These are phyloP conservation scores for Cremastinae sp. DNA, from an alignment of 2,888 invertebrate genomes.

Conservation along the genomic window DNA sequence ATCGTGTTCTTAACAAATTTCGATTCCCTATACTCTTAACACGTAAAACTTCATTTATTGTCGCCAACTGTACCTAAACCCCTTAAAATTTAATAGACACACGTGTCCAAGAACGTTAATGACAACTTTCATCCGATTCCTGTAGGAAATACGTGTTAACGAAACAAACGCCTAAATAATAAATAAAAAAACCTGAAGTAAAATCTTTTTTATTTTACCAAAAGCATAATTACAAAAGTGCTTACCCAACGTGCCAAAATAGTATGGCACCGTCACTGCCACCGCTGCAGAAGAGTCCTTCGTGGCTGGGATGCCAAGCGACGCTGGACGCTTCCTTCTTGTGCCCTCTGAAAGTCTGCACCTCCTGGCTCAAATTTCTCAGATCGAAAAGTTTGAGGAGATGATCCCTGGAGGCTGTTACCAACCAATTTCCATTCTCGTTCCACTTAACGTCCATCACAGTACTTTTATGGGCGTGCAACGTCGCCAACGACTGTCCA, in stretches of 20 bases:
- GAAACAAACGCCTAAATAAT: too few relatives aligned
- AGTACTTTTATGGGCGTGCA: constrained; percentile 99
- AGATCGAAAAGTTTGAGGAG: constrained; percentile 98
- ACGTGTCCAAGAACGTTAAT: too few relatives aligned
- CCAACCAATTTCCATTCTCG: constrained; percentile 99
- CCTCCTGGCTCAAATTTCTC: constrained; percentile 95
- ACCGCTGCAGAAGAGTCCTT: constrained; percentile 97
- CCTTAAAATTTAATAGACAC: too few relatives aligned
- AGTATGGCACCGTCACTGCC: constrained; percentile 99
- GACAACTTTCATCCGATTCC: too few relatives aligned
- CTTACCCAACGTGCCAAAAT: constrained; percentile 98
- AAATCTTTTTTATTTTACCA: constrained; percentile 1
- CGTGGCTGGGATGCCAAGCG: constrained; percentile 99
- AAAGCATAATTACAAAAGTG: constrained; percentile 34
- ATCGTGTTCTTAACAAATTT: too few relatives aligned
- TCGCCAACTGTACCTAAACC: too few relatives aligned
- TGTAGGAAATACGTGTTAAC: too few relatives aligned
- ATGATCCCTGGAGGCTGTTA: constrained; percentile 99
- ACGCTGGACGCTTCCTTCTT: constrained; percentile 99
- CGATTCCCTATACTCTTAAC: too few relatives aligned
- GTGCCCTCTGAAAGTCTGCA: constrained; percentile 98
- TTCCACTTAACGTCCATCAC: constrained; percentile 99
- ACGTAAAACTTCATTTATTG: too few relatives aligned
- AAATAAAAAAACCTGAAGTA: too few relatives aligned
- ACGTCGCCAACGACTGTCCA: constrained; percentile 95